phyloP scores from a whole-genome alignment of 2,797 vertebrate species.

The Chelon labrosus region DNA sequence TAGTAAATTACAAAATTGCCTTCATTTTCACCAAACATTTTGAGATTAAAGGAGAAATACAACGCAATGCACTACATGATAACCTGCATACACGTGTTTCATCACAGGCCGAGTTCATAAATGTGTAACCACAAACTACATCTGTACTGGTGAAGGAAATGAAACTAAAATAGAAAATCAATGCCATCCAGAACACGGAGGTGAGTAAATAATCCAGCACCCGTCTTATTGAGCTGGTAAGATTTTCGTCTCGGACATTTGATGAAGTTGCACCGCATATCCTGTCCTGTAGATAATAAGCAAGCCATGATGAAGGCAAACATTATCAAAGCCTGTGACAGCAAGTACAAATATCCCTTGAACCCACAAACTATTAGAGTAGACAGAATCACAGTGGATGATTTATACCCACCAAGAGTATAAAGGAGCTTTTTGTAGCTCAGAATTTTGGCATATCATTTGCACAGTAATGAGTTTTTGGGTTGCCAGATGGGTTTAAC shows the following conservation, averaged over 20 bases:
- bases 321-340: slow-evolving; percentile 34
- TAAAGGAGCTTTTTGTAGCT: slow-evolving; percentile 37
- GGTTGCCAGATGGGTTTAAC: slow-evolving; percentile 41
- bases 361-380: slow-evolving; percentile 21
- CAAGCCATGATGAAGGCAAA: slow-evolving; percentile 43
- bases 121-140: not conserved
- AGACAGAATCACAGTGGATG: slow-evolving; percentile 14
- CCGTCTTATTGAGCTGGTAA: slow-evolving; percentile 24
- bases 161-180: slow-evolving; percentile 6
- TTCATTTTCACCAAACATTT: too few relatives aligned
- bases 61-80: too few relatives aligned
- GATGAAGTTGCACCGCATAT: slow-evolving; percentile 20
- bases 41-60: too few relatives aligned
- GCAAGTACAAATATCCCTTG: slow-evolving; percentile 35
- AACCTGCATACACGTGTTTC: not conserved
- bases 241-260: slow-evolving; percentile 25
- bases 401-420: slow-evolving; percentile 33
- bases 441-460: slow-evolving; percentile 28
- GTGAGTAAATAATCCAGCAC: slow-evolving; percentile 22
- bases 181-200: not conserved
- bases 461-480: slow-evolving; percentile 39
- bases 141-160: not conserved
- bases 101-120: not conserved
- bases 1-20: too few relatives aligned
- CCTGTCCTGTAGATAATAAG: slow-evolving; percentile 44